Conservation (phyloP, 2,113 vertebrate species). For the Odocoileus hemionus region DNA sequence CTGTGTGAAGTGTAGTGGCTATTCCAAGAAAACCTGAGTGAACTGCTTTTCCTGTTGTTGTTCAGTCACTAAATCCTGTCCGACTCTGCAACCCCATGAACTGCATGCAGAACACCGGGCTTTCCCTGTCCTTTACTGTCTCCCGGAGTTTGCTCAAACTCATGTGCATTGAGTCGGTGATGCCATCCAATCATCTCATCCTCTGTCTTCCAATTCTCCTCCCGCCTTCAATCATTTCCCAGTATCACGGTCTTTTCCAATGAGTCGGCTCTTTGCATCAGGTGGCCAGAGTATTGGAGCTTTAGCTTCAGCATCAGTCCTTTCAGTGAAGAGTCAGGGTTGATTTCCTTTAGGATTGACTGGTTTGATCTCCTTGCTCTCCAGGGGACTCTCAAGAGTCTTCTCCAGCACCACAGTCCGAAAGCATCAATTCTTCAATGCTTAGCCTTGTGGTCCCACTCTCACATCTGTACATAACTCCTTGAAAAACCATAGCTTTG, state of each 20-base stretch:
- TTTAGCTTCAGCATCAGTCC: background rate
- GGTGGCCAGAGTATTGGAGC: background rate
- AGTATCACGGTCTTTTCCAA: background rate
- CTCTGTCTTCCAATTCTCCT: background rate
- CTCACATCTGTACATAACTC: background rate
- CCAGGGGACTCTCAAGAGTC: background rate
- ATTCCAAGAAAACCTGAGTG: background rate
- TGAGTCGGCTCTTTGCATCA: background rate
- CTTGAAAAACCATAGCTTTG: background rate
- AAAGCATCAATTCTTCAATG: background rate
- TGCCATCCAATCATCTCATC: background rate
- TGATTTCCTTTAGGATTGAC: background rate
- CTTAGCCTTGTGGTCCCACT: background rate
- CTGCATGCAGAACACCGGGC: background rate
- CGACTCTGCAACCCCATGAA: background rate
- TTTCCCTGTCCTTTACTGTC: background rate
- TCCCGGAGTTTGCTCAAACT: background rate
- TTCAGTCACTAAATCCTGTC: background rate
- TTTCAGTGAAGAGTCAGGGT: background rate
- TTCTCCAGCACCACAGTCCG: background rate
- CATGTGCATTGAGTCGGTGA: background rate
- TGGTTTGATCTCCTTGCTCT: background rate
- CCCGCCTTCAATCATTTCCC: accelerated
- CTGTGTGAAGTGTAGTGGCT: background rate
- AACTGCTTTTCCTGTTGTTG: background rate